These are phyloP conservation scores for Chaetodon trifascialis DNA, from an alignment of 2,113 vertebrate species.

Conservation along the genomic window DNA sequence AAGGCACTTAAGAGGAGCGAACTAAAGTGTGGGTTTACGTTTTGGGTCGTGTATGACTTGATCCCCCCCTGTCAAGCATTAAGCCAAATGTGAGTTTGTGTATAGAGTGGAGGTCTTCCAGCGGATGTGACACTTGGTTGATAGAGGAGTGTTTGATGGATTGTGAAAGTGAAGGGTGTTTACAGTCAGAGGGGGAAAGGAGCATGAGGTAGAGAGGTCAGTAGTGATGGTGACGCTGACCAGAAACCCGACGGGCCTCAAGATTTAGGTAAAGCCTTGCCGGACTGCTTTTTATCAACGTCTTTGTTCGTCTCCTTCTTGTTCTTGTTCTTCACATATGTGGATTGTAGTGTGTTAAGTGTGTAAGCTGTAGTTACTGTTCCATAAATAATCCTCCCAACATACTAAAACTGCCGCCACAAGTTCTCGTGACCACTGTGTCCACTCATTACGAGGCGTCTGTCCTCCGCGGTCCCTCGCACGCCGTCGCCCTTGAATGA, in stretches of 20 bases:
- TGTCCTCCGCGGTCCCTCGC: not conserved
- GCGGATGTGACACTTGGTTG: constrained; percentile 67
- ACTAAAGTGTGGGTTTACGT: not conserved
- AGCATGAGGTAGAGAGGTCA: constrained; percentile 69
- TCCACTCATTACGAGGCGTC: not conserved
- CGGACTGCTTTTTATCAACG: constrained; percentile 55
- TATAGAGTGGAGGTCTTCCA: constrained; percentile 61
- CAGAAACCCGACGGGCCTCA: constrained; percentile 61
- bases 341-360: not conserved
- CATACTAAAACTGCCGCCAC: not conserved
- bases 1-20: constrained; percentile 2
- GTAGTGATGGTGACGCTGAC: constrained; percentile 75
- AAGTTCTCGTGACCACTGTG: constrained; percentile 4
- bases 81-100: constrained; percentile 39
- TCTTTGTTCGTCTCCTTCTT: constrained; percentile 15
- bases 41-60: constrained; percentile 10
- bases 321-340: not conserved
- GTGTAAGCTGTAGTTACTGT: not conserved
- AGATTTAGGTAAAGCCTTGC: constrained; percentile 49
- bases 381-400: not conserved
- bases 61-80: constrained; percentile 24
- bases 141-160: constrained; percentile 65
- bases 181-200: constrained; percentile 64
- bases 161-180: constrained; percentile 73
- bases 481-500: constrained; percentile 22